Base-by-base conservation (phyloP, 2,113 vertebrate genomes). In the Corydoras sp. region DNA sequence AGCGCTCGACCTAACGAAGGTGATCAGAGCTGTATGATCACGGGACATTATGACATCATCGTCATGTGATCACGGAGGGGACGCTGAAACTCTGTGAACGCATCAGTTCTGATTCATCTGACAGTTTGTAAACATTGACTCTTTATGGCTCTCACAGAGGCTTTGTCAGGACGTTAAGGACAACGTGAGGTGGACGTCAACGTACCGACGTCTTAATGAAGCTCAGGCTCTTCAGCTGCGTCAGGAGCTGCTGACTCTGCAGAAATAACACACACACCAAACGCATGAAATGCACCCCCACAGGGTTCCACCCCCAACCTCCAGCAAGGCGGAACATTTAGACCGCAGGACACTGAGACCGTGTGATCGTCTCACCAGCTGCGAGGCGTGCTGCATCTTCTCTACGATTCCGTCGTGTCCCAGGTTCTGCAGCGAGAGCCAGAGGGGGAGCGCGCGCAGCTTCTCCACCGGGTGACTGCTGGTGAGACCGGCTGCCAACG, bases 381-480 rank as follows among this genome's bases (percentile, higher is more conserved):
- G 83, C 0, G 91, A 88, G 35, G 94, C 92, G 0, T 93, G 92
- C 73, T 86, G 91, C 80, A 99, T 96, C 81, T 90, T 92, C 75
- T 95, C 87, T 64, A 97, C 89, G 55, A 96, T 95, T 15, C 94
- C 94, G 64, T 93, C 91, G 0, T 96, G 93, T 24, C 97, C 97
- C 11, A 98, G 88, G 81, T 95, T 91, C 82, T 99, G 97, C 81
- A 99, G 79, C 54, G 95, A 98, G 10, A 99, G 89, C 96, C 97
- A 99, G 50, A 98, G 88, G 0, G 97, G 95, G 72, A 99, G 85
- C 1, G 95, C 94, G 35, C 93, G 93, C 9, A 98, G 92, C 83
- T 95, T 97, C 76, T 95, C 94, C 10, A 92, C 89, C 0, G 94
- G 93, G 71, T 94, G 94, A 72, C 92, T 97, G 7, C 93, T 94